Evolutionary conservation across 2,113 vertebrate species (phyloP).

Genomic region (Spermophilus dauricus): DNA sequence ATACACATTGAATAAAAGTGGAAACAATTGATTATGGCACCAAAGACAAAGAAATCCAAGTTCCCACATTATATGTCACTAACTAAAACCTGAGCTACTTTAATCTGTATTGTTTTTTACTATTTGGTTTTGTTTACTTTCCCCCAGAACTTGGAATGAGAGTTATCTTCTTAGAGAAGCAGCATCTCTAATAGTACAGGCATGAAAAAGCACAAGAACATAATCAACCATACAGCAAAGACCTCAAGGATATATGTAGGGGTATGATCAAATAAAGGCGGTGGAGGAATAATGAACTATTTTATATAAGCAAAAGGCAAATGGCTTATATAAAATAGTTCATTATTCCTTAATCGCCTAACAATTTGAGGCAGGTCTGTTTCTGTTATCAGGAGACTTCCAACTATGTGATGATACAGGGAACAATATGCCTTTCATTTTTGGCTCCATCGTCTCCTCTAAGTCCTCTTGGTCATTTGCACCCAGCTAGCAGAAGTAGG

Average conservation of each 20-base stretch:
- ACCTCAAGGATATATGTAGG: neutral
- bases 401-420: neutral
- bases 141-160: neutral
- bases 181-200: neutral
- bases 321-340: neutral
- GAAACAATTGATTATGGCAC: neutral
- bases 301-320: neutral
- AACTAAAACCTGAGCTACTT: neutral
- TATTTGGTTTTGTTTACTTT: neutral
- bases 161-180: neutral
- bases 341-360: neutral
- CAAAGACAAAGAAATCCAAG: conserved; percentile 1
- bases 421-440: neutral
- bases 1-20: neutral
- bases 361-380: neutral
- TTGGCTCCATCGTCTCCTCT: neutral
- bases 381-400: neutral
- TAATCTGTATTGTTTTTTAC: neutral
- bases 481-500: neutral
- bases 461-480: neutral
- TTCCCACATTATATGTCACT: neutral
- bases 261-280: neutral
- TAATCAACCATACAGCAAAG: neutral
- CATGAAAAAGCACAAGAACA: neutral
- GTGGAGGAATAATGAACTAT: too few relatives aligned